Evolutionary conservation across 2,888 invertebrate genomes (phyloP), one percentile per base, ranked within the genome.

Genomic region (Ischnus inquisitorius): DNA sequence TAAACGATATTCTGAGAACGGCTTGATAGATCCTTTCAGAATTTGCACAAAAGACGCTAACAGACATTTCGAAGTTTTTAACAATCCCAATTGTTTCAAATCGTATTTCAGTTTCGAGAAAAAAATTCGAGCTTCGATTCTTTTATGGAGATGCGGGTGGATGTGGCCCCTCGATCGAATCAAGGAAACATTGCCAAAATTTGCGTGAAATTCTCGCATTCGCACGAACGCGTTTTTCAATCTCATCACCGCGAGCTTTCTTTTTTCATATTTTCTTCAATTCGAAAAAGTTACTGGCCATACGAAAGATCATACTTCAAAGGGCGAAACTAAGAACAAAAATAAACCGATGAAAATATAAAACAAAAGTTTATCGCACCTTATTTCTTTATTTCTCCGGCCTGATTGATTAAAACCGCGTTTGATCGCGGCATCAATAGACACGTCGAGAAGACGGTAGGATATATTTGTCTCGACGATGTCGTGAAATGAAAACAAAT

Each of bases 401-500:
- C 54, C 2, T 34, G 39, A 57, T 16, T 16, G 72, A 69, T 54
- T 22, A 8, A 48, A 19, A 51, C 19, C 16, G 51, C 46, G 14
- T 54, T 68, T 43, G 57, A 46, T 74, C 28, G 19, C 12, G 39
- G 39, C 22, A 19, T 79, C 46, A 67, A 71, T 77, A 5, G 48
- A 62, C 43, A 22, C 75, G 60, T 8, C 41, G 72, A 8, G 14
- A 28, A n/a, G n/a, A 48, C 48, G 48, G 25, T 68, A 34, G 34
- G 60, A 72, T 22, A 14, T 41, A 76, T 14, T 16, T 39, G 10
- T 54, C 10, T 68, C 62, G 48, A 34, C 60, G 72, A 39, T 46
- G 10, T 57, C 69, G 14, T 65, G 41, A 39, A 43, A 60, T 34
- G 43, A 83, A 79, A 83, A 83, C 75, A 79, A 75, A 79, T 64